Percentiles rank a stretch among this genome's conserved stretches.
phyloP scores from a whole-genome alignment of 2,113 vertebrate species.

The Meles meles region DNA sequence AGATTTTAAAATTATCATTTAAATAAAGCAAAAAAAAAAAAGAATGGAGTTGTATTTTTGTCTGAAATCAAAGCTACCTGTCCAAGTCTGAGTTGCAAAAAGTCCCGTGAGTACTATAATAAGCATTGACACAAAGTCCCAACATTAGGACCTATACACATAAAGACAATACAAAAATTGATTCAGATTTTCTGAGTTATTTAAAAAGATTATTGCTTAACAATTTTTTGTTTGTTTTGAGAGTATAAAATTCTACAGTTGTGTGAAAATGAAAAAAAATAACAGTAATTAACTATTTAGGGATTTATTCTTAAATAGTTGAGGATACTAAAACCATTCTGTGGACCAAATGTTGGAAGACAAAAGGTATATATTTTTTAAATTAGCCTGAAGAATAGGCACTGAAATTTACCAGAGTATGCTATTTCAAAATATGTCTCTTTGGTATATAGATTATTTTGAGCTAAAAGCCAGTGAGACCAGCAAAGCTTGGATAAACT shows the following conservation, averaged over 20 bases:
- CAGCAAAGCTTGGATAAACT: not conserved
- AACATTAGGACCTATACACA: not conserved
- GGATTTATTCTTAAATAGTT: not conserved
- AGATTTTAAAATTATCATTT: not conserved
- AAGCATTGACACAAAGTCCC: not conserved
- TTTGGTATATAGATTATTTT: not conserved
- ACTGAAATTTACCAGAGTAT: not conserved
- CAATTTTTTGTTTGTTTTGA: not conserved
- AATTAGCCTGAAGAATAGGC: not conserved
- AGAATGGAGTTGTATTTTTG: not conserved
- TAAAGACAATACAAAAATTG: not conserved
- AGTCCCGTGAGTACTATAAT: not conserved
- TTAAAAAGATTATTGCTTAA: not conserved
- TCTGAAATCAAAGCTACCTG: not conserved
- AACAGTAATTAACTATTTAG: not conserved
- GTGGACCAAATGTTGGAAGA: not conserved
- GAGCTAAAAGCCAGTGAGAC: not conserved
- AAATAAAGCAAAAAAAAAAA: not conserved
- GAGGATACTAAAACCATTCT: not conserved
- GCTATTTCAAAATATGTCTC: not conserved
- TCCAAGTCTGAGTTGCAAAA: not conserved
- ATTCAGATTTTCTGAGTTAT: not conserved
- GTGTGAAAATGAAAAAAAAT: not conserved
- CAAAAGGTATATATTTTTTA: not conserved
- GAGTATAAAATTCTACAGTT: not conserved